phyloP scores from a whole-genome alignment of 2,797 vertebrate species.

The Lophius americanus region DNA sequence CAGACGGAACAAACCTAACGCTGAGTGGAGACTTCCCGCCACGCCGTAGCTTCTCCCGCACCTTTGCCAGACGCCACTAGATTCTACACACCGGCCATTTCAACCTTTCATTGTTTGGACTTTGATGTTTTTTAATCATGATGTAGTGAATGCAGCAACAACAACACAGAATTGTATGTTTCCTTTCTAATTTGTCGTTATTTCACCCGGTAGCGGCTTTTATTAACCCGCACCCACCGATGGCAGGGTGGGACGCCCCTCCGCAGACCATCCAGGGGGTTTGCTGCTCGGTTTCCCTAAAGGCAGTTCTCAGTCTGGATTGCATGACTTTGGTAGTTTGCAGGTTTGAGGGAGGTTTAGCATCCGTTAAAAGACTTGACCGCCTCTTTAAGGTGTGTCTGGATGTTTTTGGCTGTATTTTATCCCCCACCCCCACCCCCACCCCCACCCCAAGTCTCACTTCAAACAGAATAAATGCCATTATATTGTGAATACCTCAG shows the following conservation, averaged over 20 bases:
- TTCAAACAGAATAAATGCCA: constrained; percentile 85
- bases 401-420: constrained; percentile 57
- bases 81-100: not conserved
- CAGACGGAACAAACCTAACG: not conserved
- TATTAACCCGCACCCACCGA: constrained; percentile 37
- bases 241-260: constrained; percentile 30
- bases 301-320: constrained; percentile 37
- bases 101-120: constrained; percentile 45
- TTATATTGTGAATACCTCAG: constrained; percentile 90
- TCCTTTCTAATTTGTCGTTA: constrained; percentile 13
- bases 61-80: too few relatives aligned
- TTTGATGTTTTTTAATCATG: constrained; percentile 36
- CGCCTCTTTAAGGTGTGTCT: constrained; percentile 32
- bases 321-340: constrained; percentile 60
- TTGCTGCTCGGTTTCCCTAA: constrained; percentile 38
- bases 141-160: constrained; percentile 31
- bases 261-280: constrained; percentile 33
- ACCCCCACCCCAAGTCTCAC: constrained; percentile 59
- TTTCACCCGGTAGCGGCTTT: constrained; percentile 50
- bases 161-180: constrained; percentile 22
- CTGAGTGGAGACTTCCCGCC: not conserved
- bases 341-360: constrained; percentile 21
- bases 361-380: constrained; percentile 40
- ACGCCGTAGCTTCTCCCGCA: not conserved
- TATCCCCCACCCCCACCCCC: constrained; percentile 21